Conservation (phyloP, 1,140 invertebrate species). For the Drosophila chauvacae region DNA sequence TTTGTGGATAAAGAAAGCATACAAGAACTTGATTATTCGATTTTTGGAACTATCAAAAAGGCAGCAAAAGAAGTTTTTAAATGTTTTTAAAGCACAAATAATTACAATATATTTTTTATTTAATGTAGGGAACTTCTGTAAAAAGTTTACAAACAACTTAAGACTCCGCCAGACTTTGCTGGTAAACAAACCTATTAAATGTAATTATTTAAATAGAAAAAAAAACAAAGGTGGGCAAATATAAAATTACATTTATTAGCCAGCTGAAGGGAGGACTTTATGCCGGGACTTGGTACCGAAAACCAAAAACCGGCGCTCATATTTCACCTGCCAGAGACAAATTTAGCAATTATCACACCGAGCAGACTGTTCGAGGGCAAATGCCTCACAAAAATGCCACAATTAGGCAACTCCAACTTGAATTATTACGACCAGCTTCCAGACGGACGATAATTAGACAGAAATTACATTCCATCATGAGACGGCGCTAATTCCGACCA, state of each 20-base stretch:
- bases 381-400: slow-evolving; percentile 16
- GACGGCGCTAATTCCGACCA: slow-evolving; percentile 47
- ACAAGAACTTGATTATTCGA: not conserved
- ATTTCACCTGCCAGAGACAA: slow-evolving; percentile 1
- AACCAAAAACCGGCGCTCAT: not conserved
- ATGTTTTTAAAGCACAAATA: no score
- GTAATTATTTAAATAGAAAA: not conserved
- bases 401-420: slow-evolving; percentile 27
- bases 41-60: no score
- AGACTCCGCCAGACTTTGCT: no score
- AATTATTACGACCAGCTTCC: slow-evolving; percentile 33
- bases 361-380: slow-evolving; percentile 20
- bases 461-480: slow-evolving; percentile 47
- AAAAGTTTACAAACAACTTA: no score
- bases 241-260: not conserved
- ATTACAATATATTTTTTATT: no score
- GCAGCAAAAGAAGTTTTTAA: no score
- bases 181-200: slow-evolving; percentile 2
- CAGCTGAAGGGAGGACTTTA: slow-evolving; percentile 17
- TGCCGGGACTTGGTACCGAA: not conserved
- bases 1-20: not conserved
- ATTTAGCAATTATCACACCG: slow-evolving; percentile 17
- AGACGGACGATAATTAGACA: slow-evolving; percentile 27
- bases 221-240: not conserved
- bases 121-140: no score